Conservation (phyloP, 2,113 vertebrate species). For the Athene noctua region DNA sequence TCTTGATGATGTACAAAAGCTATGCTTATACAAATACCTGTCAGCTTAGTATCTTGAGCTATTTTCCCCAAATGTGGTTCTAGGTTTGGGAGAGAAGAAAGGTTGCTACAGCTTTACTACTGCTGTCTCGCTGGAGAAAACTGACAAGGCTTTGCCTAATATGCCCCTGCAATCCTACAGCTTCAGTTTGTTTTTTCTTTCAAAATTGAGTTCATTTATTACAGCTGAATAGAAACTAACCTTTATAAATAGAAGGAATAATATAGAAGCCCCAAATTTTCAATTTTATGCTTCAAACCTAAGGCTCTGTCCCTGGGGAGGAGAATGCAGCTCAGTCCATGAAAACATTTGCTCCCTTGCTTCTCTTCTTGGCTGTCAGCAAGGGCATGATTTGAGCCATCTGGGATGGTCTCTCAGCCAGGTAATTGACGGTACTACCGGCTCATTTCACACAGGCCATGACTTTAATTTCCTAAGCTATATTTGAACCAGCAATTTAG, state of each 20-base stretch:
- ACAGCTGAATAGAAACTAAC: neutral
- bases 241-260: neutral
- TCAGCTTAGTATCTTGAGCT: neutral
- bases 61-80: neutral
- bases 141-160: neutral
- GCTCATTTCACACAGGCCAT: neutral
- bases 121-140: neutral
- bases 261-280: neutral
- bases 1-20: neutral
- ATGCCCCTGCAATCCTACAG: neutral
- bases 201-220: neutral
- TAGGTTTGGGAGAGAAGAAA: neutral
- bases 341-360: neutral
- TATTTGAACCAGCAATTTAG: neutral
- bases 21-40: neutral
- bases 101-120: neutral
- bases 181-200: neutral
- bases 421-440: neutral
- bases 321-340: neutral
- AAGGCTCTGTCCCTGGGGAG: neutral
- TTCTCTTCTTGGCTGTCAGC: neutral
- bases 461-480: conserved; percentile 5
- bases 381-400: neutral
- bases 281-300: neutral
- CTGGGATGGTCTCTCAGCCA: neutral